phyloP scores from a whole-genome alignment of 2,888 invertebrate species.

The Tethea ocularis region DNA sequence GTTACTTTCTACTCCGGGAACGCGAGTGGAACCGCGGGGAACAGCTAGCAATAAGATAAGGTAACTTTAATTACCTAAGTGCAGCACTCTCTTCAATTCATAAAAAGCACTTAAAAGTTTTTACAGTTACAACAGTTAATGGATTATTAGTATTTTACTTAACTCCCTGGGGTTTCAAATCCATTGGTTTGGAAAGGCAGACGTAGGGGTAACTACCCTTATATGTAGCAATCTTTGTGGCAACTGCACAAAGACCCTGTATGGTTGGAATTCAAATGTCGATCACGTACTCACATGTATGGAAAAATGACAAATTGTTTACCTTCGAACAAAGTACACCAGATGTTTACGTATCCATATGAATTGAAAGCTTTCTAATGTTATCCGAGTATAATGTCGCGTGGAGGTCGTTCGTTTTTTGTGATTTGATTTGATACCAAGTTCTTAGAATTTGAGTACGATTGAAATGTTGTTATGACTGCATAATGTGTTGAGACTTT shows the following conservation, averaged over 20 bases:
- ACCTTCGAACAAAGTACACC: neutral
- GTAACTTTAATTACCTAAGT: neutral
- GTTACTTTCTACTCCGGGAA: no score
- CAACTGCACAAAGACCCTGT: neutral
- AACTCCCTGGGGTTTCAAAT: neutral
- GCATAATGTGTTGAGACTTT: no score
- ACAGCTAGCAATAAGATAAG: neutral
- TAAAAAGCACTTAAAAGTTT: neutral
- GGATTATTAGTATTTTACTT: neutral
- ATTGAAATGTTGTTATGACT: no score
- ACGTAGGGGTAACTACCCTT: neutral
- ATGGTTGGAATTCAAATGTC: neutral
- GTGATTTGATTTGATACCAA: neutral
- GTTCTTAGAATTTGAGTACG: neutral
- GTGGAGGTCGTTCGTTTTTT: neutral
- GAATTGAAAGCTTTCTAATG: neutral
- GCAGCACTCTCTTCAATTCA: neutral
- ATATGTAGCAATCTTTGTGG: neutral
- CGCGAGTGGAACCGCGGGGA: no score
- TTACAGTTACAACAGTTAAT: neutral
- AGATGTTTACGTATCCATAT: slow-evolving; percentile 1
- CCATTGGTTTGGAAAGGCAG: neutral
- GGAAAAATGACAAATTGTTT: neutral
- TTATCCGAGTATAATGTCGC: neutral
- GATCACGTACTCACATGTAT: neutral